Conservation (phyloP, 2,888 invertebrate species). For the Spicauda simplicius region DNA sequence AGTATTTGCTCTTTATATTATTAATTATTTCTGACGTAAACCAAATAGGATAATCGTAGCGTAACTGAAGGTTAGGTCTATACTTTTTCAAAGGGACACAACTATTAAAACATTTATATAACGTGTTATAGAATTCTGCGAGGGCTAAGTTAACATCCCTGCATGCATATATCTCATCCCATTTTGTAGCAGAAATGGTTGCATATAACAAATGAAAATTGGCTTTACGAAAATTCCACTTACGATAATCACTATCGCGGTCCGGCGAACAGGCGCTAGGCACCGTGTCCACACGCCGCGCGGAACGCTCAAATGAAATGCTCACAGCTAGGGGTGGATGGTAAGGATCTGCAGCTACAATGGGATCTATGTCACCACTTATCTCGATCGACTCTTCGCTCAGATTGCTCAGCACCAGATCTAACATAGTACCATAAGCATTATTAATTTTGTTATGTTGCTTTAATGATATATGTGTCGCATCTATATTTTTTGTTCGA, state of each 20-base stretch:
- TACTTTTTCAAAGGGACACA: background rate
- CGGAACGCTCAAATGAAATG: too few relatives aligned
- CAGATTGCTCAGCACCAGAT: slow-evolving; percentile 13
- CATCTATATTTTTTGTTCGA: too few relatives aligned
- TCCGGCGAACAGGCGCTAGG: background rate
- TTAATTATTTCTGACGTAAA: slow-evolving; percentile 9
- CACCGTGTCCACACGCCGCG: background rate
- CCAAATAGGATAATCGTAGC: slow-evolving; percentile 12
- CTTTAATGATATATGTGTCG: too few relatives aligned
- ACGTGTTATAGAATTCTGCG: background rate
- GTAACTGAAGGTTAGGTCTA: background rate
- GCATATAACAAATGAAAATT: slow-evolving; percentile 3
- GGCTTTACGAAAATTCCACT: background rate
- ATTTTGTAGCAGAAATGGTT: background rate
- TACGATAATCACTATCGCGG: background rate
- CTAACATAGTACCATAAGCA: slow-evolving; percentile 6
- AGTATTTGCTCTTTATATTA: slow-evolving; percentile 9
- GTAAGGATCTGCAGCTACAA: background rate
- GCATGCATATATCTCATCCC: background rate
- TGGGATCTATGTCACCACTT: background rate
- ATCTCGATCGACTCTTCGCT: background rate
- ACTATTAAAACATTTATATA: background rate
- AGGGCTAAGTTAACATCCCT: background rate
- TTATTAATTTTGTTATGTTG: slow-evolving; percentile 12
- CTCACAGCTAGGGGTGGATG: background rate